phyloP scores from a whole-genome alignment of 1,140 invertebrate species.

The Tribolium madens region DNA sequence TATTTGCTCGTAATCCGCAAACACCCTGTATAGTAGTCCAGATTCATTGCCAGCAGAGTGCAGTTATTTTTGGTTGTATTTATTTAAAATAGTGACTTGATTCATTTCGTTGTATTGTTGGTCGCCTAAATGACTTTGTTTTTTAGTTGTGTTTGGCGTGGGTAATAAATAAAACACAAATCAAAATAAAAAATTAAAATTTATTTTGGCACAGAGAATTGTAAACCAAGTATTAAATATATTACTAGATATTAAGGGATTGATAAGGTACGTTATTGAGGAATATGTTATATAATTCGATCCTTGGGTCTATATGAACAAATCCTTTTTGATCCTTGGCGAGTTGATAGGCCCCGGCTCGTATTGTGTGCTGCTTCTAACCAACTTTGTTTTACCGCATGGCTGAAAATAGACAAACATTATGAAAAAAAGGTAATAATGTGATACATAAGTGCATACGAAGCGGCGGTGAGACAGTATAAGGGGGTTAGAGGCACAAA shows the following conservation, averaged over 20 bases:
- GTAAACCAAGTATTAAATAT: slow-evolving; percentile 40
- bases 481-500: neutral
- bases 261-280: slow-evolving; percentile 40
- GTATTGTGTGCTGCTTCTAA: slow-evolving; percentile 64
- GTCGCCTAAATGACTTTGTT: too few species aligned
- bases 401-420: slow-evolving; percentile 55
- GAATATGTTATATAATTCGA: slow-evolving; percentile 25
- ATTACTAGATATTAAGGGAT: slow-evolving; percentile 32
- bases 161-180: neutral
- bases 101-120: too few species aligned
- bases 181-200: slow-evolving; percentile 37
- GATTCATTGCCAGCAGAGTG: too few species aligned
- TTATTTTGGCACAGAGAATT: slow-evolving; percentile 46
- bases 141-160: neutral
- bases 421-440: neutral
- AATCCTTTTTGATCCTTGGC: slow-evolving; percentile 58
- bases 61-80: too few species aligned
- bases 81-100: too few species aligned
- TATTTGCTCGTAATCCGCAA: too few species aligned
- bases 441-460: neutral
- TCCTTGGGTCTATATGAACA: slow-evolving; percentile 14
- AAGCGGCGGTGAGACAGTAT: neutral
- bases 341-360: slow-evolving; percentile 62
- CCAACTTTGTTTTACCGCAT: slow-evolving; percentile 61
- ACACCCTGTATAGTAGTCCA: too few species aligned